Conservation (phyloP, 1,140 invertebrate genomes). For the Drosophila mayri region DNA sequence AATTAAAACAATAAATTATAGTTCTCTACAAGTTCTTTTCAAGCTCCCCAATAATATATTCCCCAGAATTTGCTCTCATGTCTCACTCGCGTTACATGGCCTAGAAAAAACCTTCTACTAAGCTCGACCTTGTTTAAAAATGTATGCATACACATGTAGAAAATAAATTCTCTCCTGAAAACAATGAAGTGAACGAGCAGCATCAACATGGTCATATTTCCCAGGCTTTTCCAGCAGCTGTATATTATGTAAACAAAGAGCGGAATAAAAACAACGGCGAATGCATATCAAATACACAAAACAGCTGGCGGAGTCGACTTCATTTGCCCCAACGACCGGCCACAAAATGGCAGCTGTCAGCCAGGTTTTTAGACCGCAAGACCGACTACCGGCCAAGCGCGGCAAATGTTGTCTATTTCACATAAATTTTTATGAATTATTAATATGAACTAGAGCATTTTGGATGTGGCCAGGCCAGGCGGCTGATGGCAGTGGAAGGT, state of each 20-base stretch:
- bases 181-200: slow-evolving; percentile 10
- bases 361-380: slow-evolving; percentile 30
- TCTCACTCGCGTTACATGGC: background rate
- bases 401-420: slow-evolving; percentile 67
- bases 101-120: background rate
- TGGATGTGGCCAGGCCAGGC: slow-evolving; percentile 32
- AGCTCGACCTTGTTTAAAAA: slow-evolving; percentile 13
- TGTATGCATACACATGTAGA: slow-evolving; percentile 12
- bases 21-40: no score
- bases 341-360: slow-evolving; percentile 34
- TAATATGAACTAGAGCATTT: slow-evolving; percentile 71
- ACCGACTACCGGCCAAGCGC: background rate
- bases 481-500: background rate
- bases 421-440: slow-evolving; percentile 80
- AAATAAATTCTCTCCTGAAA: slow-evolving; percentile 23
- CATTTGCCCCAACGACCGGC: slow-evolving; percentile 21
- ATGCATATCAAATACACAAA: slow-evolving; percentile 32
- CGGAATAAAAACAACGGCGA: slow-evolving; percentile 31
- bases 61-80: background rate
- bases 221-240: slow-evolving; percentile 33
- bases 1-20: no score
- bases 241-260: slow-evolving; percentile 28
- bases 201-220: slow-evolving; percentile 16
- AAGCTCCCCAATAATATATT: background rate
- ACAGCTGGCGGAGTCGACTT: slow-evolving; percentile 37